These are phyloP conservation scores for Trichonephila inaurata DNA, from an alignment of 1,140 invertebrate genomes.

Conservation along the genomic window DNA sequence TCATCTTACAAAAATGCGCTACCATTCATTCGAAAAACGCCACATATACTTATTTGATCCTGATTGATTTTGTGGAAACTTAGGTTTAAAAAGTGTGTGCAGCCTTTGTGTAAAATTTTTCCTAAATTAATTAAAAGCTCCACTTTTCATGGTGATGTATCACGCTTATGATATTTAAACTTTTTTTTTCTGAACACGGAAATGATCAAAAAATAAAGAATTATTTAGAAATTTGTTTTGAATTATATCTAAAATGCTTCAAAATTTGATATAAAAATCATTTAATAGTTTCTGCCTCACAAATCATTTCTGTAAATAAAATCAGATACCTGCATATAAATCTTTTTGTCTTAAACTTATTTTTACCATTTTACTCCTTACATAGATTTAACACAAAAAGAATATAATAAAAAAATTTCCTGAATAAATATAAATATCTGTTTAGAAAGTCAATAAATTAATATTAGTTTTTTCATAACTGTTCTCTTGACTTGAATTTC, in stretches of 20 bases:
- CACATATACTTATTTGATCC: neutral
- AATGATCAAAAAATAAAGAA: neutral
- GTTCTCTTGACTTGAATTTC: no score
- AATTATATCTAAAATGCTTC: neutral
- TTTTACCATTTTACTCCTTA: no score
- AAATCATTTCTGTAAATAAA: no score
- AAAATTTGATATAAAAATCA: neutral
- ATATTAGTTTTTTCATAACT: no score
- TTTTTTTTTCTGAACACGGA: neutral
- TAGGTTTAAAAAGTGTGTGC: neutral
- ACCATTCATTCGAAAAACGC: neutral
- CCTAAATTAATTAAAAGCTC: conserved; percentile 8
- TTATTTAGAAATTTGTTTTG: neutral
- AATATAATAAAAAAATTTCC: no score
- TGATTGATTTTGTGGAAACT: neutral
- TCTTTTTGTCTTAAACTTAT: no score
- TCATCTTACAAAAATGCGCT: neutral
- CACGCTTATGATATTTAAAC: neutral
- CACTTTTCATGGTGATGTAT: neutral
- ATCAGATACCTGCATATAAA: no score
- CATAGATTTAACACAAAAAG: no score
- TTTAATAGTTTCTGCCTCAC: neutral
- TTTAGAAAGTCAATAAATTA: no score
- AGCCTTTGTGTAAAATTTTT: neutral
- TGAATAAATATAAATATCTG: no score